These are phyloP conservation scores for Cairina moschata DNA, from an alignment of 2,113 vertebrate genomes.

Conservation along the genomic window DNA sequence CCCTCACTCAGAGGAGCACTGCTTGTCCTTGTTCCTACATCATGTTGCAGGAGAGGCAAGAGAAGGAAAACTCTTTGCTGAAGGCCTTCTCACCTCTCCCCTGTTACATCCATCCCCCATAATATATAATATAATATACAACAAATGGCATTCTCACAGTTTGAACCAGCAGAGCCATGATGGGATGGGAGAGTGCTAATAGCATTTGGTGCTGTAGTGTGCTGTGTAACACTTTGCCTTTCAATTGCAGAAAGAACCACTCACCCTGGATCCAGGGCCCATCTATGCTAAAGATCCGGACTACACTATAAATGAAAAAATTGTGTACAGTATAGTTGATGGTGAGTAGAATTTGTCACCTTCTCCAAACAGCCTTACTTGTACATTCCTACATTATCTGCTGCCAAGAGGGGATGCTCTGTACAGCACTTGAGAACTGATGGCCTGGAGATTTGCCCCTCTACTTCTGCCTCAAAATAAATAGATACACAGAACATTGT, in stretches of 20 bases:
- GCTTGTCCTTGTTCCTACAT: neutral
- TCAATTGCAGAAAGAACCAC: slow-evolving; percentile 70
- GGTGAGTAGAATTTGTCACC: slow-evolving; percentile 68
- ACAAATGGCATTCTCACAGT: neutral
- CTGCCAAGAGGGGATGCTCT: neutral
- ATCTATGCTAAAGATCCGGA: slow-evolving; percentile 87
- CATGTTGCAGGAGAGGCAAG: neutral
- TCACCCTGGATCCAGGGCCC: slow-evolving; percentile 82
- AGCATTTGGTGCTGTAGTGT: neutral
- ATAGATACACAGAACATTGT: neutral
- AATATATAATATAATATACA: too few species aligned
- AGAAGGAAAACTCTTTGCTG: neutral
- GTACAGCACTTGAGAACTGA: neutral
- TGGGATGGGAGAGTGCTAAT: neutral
- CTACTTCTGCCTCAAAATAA: neutral
- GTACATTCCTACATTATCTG: fast-evolving
- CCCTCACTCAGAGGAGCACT: neutral
- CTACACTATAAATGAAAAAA: slow-evolving; percentile 78
- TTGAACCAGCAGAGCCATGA: neutral
- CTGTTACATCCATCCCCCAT: neutral
- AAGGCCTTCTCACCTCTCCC: neutral
- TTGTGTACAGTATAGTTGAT: slow-evolving; percentile 82
- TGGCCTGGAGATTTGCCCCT: neutral
- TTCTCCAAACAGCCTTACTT: neutral
- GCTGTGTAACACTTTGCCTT: neutral